These are phyloP conservation scores for Dendronephthya gigantea DNA, from an alignment of 64 coral and sea anemone species.

Conservation along the genomic window DNA sequence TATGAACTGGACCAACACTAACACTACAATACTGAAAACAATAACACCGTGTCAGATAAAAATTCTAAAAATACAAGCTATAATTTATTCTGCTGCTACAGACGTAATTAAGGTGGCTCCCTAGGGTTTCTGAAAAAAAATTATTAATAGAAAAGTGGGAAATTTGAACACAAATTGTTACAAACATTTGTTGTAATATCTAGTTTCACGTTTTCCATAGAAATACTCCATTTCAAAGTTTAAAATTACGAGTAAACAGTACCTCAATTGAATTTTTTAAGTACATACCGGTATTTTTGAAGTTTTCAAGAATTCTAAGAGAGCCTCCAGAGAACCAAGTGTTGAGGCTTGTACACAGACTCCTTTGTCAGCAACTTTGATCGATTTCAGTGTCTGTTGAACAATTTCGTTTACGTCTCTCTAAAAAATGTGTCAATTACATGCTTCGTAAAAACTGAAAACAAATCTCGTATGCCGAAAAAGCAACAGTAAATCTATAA, in stretches of 20 bases:
- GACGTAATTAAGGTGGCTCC: too few relatives aligned
- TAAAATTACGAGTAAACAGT: too few relatives aligned
- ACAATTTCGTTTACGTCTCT: slow-evolving; percentile 51
- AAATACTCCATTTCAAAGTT: too few relatives aligned
- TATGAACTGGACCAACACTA: slow-evolving; percentile 89
- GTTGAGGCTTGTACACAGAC: slow-evolving; percentile 97
- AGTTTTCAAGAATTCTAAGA: slow-evolving; percentile 83
- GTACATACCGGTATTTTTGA: slow-evolving; percentile 78
- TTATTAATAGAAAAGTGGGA: too few relatives aligned
- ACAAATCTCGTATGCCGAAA: neutral
- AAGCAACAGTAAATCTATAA: too few relatives aligned
- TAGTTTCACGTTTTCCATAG: too few relatives aligned
- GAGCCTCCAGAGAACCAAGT: slow-evolving; percentile 76
- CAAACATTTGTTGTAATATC: too few relatives aligned
- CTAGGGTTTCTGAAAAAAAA: too few relatives aligned
- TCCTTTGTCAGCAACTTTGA: slow-evolving; percentile 75
- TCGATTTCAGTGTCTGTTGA: slow-evolving; percentile 57
- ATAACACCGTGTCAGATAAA: neutral
- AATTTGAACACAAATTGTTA: too few relatives aligned
- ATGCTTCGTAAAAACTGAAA: neutral
- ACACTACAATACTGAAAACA: slow-evolving; percentile 69
- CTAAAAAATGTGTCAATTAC: slow-evolving; percentile 6
- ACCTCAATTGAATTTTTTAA: neutral
- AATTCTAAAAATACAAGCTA: neutral
- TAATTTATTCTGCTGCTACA: neutral